A percentile compares a stretch with the other conserved stretches of the same genome.
phyloP scores from a whole-genome alignment of 2,797 vertebrate genomes.

The Crotalus adamanteus region DNA sequence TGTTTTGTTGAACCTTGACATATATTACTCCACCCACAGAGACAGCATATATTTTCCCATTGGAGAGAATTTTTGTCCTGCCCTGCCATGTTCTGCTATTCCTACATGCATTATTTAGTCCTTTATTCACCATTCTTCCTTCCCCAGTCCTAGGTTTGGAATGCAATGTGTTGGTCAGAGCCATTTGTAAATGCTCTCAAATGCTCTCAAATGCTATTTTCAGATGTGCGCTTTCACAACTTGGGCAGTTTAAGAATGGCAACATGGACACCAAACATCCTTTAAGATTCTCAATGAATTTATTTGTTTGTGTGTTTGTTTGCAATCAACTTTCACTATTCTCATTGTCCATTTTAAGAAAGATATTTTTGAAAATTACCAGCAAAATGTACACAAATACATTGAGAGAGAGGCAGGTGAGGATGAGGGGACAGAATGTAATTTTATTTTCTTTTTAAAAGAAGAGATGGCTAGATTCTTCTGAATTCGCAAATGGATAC shows the following conservation, averaged over 20 bases:
- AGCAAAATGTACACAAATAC: neutral
- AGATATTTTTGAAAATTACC: neutral
- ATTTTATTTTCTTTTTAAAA: neutral
- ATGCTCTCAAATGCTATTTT: neutral
- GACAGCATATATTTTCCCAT: neutral
- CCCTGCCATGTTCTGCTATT: neutral
- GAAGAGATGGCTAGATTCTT: neutral
- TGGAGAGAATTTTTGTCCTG: neutral
- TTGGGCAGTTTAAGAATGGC: neutral
- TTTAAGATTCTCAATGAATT: neutral
- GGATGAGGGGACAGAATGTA: neutral
- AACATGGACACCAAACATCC: neutral
- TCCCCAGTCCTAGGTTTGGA: neutral
- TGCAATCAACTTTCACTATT: neutral
- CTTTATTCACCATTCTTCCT: neutral
- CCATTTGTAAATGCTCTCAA: neutral
- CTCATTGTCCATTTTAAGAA: neutral
- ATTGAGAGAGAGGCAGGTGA: neutral
- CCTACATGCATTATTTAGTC: neutral
- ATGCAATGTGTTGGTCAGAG: neutral
- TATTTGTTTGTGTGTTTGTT: neutral
- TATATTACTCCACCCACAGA: neutral
- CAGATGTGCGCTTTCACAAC: neutral
- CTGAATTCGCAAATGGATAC: neutral
- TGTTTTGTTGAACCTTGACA: neutral